Percentiles rank a stretch among this genome's conserved stretches.
Evolutionary conservation across 2,888 invertebrate genomes (phyloP).

Genomic region (Halictus ligatus): DNA sequence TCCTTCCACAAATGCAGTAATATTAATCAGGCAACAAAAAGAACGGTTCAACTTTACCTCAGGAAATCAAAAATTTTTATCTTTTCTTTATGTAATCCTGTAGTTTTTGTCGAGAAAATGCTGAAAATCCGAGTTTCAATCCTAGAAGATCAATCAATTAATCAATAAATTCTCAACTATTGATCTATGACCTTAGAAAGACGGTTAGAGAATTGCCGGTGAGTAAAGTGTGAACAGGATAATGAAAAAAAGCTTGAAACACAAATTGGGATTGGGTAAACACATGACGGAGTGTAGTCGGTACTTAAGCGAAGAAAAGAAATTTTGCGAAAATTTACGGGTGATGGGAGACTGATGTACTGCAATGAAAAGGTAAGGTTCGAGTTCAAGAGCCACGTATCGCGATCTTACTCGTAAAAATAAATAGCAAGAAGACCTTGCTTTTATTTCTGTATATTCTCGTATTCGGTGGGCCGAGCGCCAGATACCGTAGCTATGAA

Average conservation of each 20-base stretch:
- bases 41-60: too few relatives aligned
- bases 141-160: too few relatives aligned
- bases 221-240: neutral
- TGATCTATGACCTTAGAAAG: too few relatives aligned
- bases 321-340: constrained; percentile 20
- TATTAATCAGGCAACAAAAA: too few relatives aligned
- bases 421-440: constrained; percentile 25
- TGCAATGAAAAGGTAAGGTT: constrained; percentile 17
- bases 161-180: too few relatives aligned
- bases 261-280: too few relatives aligned
- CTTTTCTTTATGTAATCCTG: too few relatives aligned
- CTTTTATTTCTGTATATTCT: constrained; percentile 64
- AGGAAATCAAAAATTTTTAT: too few relatives aligned
- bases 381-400: constrained; percentile 22
- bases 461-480: constrained; percentile 70
- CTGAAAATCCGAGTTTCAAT: too few relatives aligned
- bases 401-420: constrained; percentile 26
- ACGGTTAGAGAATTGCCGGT: neutral
- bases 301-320: neutral
- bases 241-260: neutral
- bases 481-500: constrained; percentile 75
- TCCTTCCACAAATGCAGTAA: too few relatives aligned
- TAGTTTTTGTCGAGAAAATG: too few relatives aligned
- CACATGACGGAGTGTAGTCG: neutral
- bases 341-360: constrained; percentile 7